A percentile compares a stretch with the other conserved stretches of the same genome.
Conservation (phyloP, 2,113 vertebrate genomes). For the Trachemys scripta region DNA sequence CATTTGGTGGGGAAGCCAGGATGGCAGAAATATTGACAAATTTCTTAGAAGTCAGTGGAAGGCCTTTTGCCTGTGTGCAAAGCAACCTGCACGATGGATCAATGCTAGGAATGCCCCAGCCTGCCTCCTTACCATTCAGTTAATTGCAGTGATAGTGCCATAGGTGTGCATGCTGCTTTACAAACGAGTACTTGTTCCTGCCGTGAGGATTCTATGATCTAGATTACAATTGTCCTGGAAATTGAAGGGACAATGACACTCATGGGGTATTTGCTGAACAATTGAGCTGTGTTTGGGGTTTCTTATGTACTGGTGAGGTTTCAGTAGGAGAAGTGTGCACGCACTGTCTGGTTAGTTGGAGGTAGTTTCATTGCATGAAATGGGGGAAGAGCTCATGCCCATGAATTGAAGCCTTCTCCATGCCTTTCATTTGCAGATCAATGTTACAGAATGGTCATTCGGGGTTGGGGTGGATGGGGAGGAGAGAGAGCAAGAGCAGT, state of each 20-base stretch:
- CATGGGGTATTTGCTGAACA: neutral
- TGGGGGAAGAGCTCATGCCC: neutral
- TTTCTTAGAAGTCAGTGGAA: neutral
- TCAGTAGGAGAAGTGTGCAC: neutral
- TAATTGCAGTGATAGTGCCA: neutral
- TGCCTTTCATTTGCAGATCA: slow-evolving; percentile 39
- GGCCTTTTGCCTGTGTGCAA: neutral
- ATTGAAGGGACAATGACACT: neutral
- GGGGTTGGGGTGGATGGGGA: neutral
- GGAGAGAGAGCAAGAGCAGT: neutral
- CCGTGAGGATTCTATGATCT: fast-evolving
- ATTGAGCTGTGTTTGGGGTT: neutral
- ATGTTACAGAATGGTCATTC: neutral
- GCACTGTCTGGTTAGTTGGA: neutral
- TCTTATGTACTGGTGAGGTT: neutral
- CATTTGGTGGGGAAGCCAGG: neutral
- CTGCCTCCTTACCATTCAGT: fast-evolving
- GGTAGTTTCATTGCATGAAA: neutral
- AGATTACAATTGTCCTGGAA: neutral
- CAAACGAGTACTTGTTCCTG: neutral
- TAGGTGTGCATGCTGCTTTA: fast-evolving
- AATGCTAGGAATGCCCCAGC: neutral
- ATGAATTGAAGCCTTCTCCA: slow-evolving; percentile 28
- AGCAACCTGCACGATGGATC: neutral
- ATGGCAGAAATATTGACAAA: neutral